Base-by-base conservation (phyloP, 2,113 vertebrate genomes). In the Gymnogyps californianus region DNA sequence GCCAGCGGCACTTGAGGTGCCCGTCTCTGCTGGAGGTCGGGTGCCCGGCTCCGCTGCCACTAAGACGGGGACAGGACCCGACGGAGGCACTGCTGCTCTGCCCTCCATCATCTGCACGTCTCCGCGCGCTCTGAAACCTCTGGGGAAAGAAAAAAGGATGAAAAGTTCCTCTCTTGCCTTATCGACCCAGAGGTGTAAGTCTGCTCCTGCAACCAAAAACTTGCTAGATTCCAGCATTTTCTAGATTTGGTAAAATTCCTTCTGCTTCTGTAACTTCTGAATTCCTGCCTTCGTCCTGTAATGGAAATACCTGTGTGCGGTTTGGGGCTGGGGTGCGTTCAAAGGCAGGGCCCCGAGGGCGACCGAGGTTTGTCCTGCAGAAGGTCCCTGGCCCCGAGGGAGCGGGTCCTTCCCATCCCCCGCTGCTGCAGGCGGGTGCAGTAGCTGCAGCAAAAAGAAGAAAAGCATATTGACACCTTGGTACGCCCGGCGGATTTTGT, bases 71-170 rank as follows among this genome's bases (percentile, higher is more conserved):
- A 47, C 20, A 21, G 47, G 64, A 69, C 11, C 19, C 3, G n/a
- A 3, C 2, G 14, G 40, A n/a, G 57, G 20, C 34, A 25, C 6
- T 1, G 7, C 62, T 14, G 61, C 16, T 22, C 62, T 16, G 40
- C 24, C 40, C 20, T 22, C 55, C 71, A 3, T 28, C 62, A 15
- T 16, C n/a, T 6, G 16, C 55, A 21, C 1, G 0, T 3, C 47
- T 22, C 64, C 52, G 20, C 4, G 49, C 13, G 28, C 59, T 34
- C 70, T 5, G 51, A 34, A 34, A 57, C 36, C 54, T 24, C 52
- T 19, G 16, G 34, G 62, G 29, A 69, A 40, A 24, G 47, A 54
- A 67, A 69, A 47, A 54, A 20, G 6, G 4, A 4, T 9, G 24
- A 29, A 29, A 55, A 36, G 13, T 26, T 70, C 34, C 62, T 54